Evolutionary conservation across 2,888 invertebrate species (phyloP).

Genomic region (Polylopha cassiicola): DNA sequence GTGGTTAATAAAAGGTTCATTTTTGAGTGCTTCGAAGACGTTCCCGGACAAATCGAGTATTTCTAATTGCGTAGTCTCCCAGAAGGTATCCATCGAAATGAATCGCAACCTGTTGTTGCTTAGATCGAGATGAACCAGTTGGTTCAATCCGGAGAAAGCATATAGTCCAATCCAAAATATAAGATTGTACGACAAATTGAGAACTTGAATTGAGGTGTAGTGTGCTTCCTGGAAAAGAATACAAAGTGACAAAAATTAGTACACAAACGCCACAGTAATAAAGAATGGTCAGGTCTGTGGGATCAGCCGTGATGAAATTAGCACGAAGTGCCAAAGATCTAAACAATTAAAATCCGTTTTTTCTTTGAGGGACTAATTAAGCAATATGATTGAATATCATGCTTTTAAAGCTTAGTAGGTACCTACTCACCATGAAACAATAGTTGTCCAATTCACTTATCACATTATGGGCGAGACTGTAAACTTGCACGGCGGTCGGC

Average conservation of each 20-base stretch:
- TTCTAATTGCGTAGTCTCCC: constrained; percentile 69
- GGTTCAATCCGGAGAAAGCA: constrained; percentile 73
- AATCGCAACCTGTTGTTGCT: constrained; percentile 79
- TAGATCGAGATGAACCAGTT: constrained; percentile 74
- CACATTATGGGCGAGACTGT: constrained; percentile 79
- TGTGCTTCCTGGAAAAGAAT: constrained; percentile 61
- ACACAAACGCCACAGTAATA: not conserved
- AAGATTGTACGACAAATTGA: constrained; percentile 78
- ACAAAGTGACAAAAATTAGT: constrained; percentile 9
- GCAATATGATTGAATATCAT: too few relatives aligned
- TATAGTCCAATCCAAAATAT: constrained; percentile 80
- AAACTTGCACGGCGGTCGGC: constrained; percentile 76
- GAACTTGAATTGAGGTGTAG: constrained; percentile 63
- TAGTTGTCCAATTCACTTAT: constrained; percentile 79
- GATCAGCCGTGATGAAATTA: too few relatives aligned
- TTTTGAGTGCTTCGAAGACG: constrained; percentile 74
- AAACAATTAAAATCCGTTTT: too few relatives aligned
- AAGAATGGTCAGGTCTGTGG: too few relatives aligned
- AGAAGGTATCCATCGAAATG: constrained; percentile 74
- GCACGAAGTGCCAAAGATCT: too few relatives aligned
- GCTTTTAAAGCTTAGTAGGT: too few relatives aligned
- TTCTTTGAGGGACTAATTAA: too few relatives aligned
- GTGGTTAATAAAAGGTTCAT: constrained; percentile 77
- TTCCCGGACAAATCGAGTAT: constrained; percentile 79
- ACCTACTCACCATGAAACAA: constrained; percentile 75